These are phyloP conservation scores for Branchellion lobata DNA, from an alignment of 2,888 invertebrate genomes.

Conservation along the genomic window DNA sequence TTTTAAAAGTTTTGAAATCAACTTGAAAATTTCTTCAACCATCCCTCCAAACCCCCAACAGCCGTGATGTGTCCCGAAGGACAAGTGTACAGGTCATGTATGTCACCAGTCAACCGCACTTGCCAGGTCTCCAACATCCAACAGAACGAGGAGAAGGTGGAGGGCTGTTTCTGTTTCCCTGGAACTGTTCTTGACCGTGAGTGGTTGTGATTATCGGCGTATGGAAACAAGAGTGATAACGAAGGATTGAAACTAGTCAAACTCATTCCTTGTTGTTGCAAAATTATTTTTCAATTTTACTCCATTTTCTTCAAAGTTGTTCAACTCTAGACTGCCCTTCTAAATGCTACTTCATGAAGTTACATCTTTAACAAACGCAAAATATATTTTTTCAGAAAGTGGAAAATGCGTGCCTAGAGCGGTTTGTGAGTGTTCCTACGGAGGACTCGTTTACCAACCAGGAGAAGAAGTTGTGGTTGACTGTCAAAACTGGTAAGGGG, in stretches of 20 bases:
- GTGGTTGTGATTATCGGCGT: too few species aligned
- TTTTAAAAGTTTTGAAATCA: too few species aligned
- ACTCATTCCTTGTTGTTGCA: too few species aligned
- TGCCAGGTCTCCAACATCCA: slow-evolving; percentile 44
- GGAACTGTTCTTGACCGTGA: slow-evolving; percentile 46
- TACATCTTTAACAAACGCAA: too few species aligned
- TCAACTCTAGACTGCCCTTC: too few species aligned
- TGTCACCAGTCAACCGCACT: slow-evolving; percentile 36
- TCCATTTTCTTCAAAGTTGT: too few species aligned
- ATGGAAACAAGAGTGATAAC: too few species aligned
- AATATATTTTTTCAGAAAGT: too few species aligned
- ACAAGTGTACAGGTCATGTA: slow-evolving; percentile 48
- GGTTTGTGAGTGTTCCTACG: slow-evolving; percentile 52
- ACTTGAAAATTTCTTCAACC: too few species aligned
- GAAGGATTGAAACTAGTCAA: too few species aligned
- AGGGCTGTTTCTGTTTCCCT: slow-evolving; percentile 49
- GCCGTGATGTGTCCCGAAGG: slow-evolving; percentile 51
- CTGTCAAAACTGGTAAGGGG: slow-evolving; percentile 49
- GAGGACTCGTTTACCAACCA: slow-evolving; percentile 49
- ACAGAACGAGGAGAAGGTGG: slow-evolving; percentile 40
- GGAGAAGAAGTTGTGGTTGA: slow-evolving; percentile 47
- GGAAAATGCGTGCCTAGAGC: slow-evolving; percentile 52
- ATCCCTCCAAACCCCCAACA: slow-evolving; percentile 16
- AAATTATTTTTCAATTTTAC: too few species aligned
- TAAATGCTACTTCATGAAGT: too few species aligned